A percentile compares a stretch with the other conserved stretches of the same genome.
These are phyloP conservation scores for Salvelinus alpinus DNA, from an alignment of 2,113 vertebrate species.

Conservation along the genomic window DNA sequence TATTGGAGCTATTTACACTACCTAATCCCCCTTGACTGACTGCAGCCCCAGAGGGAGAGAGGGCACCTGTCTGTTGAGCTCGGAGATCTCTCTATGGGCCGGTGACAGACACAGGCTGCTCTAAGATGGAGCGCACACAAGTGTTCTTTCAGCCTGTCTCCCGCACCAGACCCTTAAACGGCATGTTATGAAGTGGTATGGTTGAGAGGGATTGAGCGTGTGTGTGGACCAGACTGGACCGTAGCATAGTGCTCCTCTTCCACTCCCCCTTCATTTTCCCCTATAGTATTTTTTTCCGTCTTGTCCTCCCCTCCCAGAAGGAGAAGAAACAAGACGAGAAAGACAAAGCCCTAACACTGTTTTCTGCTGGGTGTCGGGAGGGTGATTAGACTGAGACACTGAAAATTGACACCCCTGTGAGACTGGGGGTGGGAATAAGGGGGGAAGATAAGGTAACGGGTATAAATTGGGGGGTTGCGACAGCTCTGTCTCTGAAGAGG, in stretches of 20 bases:
- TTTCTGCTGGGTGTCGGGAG: slow-evolving; percentile 9
- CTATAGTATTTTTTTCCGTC: background rate
- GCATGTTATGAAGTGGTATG: slow-evolving; percentile 44
- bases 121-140: slow-evolving; percentile 45
- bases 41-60: slow-evolving; percentile 29
- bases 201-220: no score
- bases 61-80: slow-evolving; percentile 26
- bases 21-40: slow-evolving; percentile 58
- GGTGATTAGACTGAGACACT: slow-evolving; percentile 26
- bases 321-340: background rate
- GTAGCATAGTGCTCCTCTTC: background rate
- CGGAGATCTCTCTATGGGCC: slow-evolving; percentile 21
- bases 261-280: background rate
- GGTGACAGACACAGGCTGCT: slow-evolving; percentile 53
- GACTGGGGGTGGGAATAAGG: slow-evolving; percentile 24
- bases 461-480: background rate
- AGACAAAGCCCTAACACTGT: slow-evolving; percentile 2
- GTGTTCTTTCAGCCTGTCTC: slow-evolving; percentile 47
- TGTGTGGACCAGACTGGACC: slow-evolving; percentile 21
- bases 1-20: slow-evolving; percentile 58
- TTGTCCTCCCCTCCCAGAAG: background rate
- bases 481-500: slow-evolving; percentile 17
- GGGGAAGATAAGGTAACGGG: slow-evolving; percentile 1
- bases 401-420: slow-evolving; percentile 65
- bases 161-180: slow-evolving; percentile 7